Evolutionary conservation across 2,888 invertebrate genomes (phyloP).

Genomic region (Branchellion lobata): DNA sequence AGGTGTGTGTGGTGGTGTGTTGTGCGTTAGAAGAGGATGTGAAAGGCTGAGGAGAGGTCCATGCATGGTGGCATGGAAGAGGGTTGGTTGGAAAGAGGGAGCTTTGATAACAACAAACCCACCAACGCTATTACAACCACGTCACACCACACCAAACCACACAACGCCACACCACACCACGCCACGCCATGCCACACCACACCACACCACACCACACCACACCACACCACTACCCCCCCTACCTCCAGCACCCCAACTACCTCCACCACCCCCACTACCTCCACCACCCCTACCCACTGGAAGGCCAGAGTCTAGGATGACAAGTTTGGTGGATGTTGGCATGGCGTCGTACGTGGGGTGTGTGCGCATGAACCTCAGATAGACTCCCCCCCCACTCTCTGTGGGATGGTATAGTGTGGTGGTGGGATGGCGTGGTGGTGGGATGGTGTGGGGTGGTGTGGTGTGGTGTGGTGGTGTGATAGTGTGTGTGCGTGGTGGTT

Average conservation of each 20-base stretch:
- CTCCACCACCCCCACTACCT: neutral
- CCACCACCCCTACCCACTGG: conserved; percentile 29
- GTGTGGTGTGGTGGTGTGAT: neutral
- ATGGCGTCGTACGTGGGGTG: conserved; percentile 48
- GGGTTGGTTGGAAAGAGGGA: no score
- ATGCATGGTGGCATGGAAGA: no score
- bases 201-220: neutral
- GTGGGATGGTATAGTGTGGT: neutral
- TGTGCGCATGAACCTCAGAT: conserved; percentile 40
- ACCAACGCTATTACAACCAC: neutral
- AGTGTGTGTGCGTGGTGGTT: no score
- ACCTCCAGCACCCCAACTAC: neutral
- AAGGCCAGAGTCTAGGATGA: conserved; percentile 43
- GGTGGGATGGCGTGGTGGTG: neutral
- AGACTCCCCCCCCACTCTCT: conserved; percentile 22
- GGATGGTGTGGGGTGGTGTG: neutral
- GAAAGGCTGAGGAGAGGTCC: no score
- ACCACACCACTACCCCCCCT: neutral
- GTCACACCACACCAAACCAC: neutral
- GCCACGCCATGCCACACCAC: neutral
- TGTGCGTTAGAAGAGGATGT: no score
- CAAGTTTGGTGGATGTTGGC: conserved; percentile 48
- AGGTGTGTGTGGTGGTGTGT: no score
- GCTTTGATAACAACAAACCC: neutral
- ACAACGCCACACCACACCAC: neutral